These are phyloP conservation scores for Mechanitis messenoides DNA, from an alignment of 2,888 invertebrate genomes.

Conservation along the genomic window DNA sequence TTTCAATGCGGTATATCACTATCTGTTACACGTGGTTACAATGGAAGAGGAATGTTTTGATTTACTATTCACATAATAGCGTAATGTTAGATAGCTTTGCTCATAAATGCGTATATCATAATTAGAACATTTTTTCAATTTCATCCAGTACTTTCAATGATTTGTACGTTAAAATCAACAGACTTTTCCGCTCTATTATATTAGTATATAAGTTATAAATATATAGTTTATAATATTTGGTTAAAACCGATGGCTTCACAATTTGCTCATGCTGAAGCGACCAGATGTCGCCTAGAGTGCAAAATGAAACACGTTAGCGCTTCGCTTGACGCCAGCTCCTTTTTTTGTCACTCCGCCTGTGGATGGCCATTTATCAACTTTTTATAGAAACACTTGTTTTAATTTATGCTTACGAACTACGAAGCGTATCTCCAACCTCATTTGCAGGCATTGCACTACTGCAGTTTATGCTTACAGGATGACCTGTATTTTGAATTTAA, in stretches of 20 bases:
- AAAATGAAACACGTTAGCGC: slow-evolving; percentile 73
- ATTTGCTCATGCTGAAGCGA: slow-evolving; percentile 48
- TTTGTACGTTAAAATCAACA: background rate
- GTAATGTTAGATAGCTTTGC: no score
- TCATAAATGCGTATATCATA: no score
- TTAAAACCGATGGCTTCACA: slow-evolving; percentile 27
- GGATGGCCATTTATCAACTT: slow-evolving; percentile 74
- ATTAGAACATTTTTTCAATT: background rate
- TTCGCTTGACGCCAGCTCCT: slow-evolving; percentile 60
- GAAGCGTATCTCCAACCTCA: slow-evolving; percentile 68
- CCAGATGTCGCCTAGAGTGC: slow-evolving; percentile 66
- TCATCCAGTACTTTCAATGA: background rate
- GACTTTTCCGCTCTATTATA: no score
- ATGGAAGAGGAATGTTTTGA: no score
- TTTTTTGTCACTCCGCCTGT: slow-evolving; percentile 68
- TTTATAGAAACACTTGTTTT: slow-evolving; percentile 73
- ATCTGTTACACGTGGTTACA: no score
- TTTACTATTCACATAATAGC: no score
- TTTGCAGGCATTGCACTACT: slow-evolving; percentile 50
- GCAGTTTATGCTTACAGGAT: slow-evolving; percentile 22
- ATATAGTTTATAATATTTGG: slow-evolving; percentile 20
- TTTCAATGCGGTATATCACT: slow-evolving; percentile 14
- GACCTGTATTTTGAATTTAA: background rate
- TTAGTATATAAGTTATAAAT: slow-evolving; percentile 6
- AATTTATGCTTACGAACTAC: slow-evolving; percentile 73